These are phyloP conservation scores for Actinia equina DNA, from an alignment of 64 coral and sea anemone species.

Conservation along the genomic window DNA sequence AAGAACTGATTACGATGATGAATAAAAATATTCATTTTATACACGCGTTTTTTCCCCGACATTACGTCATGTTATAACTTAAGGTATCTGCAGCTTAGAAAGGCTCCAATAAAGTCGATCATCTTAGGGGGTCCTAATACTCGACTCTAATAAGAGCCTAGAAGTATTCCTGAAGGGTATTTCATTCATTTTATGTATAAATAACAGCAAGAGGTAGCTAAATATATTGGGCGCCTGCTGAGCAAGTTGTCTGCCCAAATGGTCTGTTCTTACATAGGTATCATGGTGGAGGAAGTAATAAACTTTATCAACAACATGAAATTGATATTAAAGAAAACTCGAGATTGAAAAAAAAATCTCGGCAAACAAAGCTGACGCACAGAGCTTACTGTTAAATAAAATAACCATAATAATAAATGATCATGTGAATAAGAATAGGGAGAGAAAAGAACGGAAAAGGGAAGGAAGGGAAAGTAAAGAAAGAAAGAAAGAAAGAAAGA, in stretches of 20 bases:
- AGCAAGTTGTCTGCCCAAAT: background rate
- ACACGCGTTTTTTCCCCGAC: too few relatives aligned
- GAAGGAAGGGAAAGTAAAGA: background rate
- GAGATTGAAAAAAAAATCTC: too few relatives aligned
- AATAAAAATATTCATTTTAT: too few relatives aligned
- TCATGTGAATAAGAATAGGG: background rate
- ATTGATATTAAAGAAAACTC: background rate
- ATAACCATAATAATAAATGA: background rate
- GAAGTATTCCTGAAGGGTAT: background rate
- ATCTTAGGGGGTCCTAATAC: background rate
- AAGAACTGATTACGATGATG: too few relatives aligned
- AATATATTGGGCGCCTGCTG: slow-evolving; percentile 2
- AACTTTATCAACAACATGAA: background rate
- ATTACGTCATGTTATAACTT: too few relatives aligned
- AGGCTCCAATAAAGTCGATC: background rate
- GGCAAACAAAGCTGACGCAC: too few relatives aligned
- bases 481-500: background rate
- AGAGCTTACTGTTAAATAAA: background rate
- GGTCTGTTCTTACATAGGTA: background rate
- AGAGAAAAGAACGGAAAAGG: background rate
- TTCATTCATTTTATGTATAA: slow-evolving; percentile 17
- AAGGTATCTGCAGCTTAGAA: too few relatives aligned
- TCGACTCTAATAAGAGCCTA: background rate
- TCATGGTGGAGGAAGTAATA: background rate
- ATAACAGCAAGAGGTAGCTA: background rate